phyloP scores from a whole-genome alignment of 1,140 invertebrate species.

The Pogonognathellus flavescens region DNA sequence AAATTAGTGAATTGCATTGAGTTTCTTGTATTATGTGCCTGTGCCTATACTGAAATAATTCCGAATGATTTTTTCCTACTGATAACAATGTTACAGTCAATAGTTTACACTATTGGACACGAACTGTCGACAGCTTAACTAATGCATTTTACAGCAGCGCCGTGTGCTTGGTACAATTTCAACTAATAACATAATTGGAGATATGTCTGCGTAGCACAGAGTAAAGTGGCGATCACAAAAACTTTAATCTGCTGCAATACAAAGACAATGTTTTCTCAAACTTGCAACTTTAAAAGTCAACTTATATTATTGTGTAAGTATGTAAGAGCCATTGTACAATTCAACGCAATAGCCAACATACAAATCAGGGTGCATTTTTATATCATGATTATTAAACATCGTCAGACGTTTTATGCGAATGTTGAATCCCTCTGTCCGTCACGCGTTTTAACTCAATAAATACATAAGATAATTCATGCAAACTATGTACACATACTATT shows the following conservation, averaged over 20 bases:
- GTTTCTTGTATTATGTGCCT: not conserved
- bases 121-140: no score
- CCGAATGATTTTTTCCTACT: not conserved
- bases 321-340: not conserved
- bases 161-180: not conserved
- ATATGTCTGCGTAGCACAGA: not conserved
- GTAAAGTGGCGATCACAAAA: not conserved
- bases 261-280: not conserved
- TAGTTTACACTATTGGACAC: not conserved
- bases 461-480: no score
- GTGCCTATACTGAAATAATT: not conserved
- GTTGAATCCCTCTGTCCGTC: no score
- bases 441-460: no score
- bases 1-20: no score
- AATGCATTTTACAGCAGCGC: not conserved
- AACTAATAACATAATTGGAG: not conserved
- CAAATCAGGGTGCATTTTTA: no score
- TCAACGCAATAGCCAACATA: no score
- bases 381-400: no score
- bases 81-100: not conserved
- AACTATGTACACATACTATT: no score
- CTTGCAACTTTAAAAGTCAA: slow-evolving; percentile 5
- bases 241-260: not conserved
- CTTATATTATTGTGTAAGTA: not conserved
- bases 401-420: no score